Conservation (phyloP, 1,140 invertebrate genomes). For the Drosophila trapezifrons region DNA sequence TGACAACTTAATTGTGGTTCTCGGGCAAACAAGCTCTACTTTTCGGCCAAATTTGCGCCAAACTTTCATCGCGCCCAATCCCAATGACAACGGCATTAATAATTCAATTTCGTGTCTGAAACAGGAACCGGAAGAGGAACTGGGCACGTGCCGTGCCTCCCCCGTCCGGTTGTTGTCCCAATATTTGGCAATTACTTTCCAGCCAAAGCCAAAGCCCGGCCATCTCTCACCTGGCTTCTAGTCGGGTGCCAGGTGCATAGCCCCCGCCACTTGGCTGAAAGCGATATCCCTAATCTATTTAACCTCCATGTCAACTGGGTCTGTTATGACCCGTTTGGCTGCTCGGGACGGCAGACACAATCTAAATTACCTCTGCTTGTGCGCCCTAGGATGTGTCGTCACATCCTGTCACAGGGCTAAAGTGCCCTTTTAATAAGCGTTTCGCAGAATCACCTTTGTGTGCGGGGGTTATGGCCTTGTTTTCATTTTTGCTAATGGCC, state of each 20-base stretch:
- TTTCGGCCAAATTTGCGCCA: slow-evolving; percentile 44
- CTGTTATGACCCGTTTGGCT: slow-evolving; percentile 32
- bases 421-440: slow-evolving; percentile 80
- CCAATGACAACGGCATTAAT: slow-evolving; percentile 79
- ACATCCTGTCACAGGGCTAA: slow-evolving; percentile 61
- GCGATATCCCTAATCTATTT: slow-evolving; percentile 81
- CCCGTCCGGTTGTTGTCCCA: slow-evolving; percentile 55
- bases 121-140: slow-evolving; percentile 22
- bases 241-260: slow-evolving; percentile 42
- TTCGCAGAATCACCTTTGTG: slow-evolving; percentile 55
- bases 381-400: slow-evolving; percentile 65
- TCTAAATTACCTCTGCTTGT: slow-evolving; percentile 73
- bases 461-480: slow-evolving; percentile 49
- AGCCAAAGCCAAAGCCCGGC: slow-evolving; percentile 9
- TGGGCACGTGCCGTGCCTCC: slow-evolving; percentile 13
- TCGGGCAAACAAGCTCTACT: slow-evolving; percentile 62
- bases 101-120: slow-evolving; percentile 71
- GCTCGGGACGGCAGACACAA: slow-evolving; percentile 45
- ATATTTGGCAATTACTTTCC: slow-evolving; percentile 80
- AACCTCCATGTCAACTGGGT: slow-evolving; percentile 74
- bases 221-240: slow-evolving; percentile 12
- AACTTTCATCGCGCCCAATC: slow-evolving; percentile 59
- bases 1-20: slow-evolving; percentile 76
- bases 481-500: slow-evolving; percentile 76
- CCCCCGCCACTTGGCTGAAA: slow-evolving; percentile 60